A percentile compares a stretch with the other conserved stretches of the same genome.
Conservation (phyloP, 2,113 vertebrate species). For the Deroptyus accipitrinus region DNA sequence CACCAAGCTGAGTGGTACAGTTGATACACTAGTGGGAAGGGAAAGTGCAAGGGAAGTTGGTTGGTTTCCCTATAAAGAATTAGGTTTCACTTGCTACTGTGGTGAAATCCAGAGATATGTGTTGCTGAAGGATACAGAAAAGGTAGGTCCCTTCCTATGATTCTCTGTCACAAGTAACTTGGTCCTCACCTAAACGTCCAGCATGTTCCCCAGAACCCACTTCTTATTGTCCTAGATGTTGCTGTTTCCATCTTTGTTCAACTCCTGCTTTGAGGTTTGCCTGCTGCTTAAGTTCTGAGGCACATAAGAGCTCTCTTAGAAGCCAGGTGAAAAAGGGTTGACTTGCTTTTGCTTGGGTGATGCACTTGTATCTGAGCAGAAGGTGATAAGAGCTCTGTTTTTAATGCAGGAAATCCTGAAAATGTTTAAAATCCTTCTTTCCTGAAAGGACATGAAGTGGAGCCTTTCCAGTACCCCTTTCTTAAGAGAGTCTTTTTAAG, state of each 20-base stretch:
- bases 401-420: background rate
- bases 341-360: background rate
- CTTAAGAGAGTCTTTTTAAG: background rate
- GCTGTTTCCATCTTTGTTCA: background rate
- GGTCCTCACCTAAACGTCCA: background rate
- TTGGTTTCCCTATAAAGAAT: background rate
- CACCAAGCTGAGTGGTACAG: background rate
- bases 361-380: background rate
- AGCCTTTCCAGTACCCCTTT: accelerated
- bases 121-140: background rate
- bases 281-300: background rate
- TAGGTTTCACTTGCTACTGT: background rate
- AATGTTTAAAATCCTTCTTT: background rate
- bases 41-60: background rate
- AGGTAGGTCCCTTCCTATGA: background rate
- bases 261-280: background rate
- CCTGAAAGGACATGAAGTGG: background rate
- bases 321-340: background rate
- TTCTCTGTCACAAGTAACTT: background rate
- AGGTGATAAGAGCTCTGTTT: background rate
- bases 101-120: background rate
- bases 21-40: background rate
- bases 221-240: background rate
- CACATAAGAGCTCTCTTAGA: background rate
- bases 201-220: background rate